Evolutionary conservation across 2,797 vertebrate species (phyloP).

Genomic region (Rhinophrynus dorsalis): DNA sequence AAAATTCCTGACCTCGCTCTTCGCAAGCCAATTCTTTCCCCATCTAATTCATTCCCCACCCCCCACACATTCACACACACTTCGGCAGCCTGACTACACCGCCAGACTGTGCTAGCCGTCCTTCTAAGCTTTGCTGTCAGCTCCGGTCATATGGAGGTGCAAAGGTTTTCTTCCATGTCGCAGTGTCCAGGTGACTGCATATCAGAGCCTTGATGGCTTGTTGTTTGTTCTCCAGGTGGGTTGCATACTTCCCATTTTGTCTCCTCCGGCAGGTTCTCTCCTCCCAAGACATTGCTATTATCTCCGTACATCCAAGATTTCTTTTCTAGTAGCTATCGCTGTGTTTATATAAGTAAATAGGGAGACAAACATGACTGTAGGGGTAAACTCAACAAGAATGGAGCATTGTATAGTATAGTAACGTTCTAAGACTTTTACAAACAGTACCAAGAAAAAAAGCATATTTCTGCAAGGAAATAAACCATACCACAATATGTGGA

Average conservation of each 20-base stretch:
- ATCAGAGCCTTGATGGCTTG: slow-evolving; percentile 50
- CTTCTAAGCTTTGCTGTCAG: not conserved
- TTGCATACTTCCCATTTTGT: slow-evolving; percentile 64
- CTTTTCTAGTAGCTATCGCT: slow-evolving; percentile 2
- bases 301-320: not conserved
- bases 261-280: slow-evolving; percentile 42
- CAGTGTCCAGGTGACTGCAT: slow-evolving; percentile 54
- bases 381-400: not conserved
- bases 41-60: slow-evolving; percentile 46
- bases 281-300: slow-evolving; percentile 1
- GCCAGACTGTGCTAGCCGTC: slow-evolving; percentile 7
- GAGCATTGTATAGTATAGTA: not conserved
- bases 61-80: slow-evolving; percentile 49
- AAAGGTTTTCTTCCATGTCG: slow-evolving; percentile 18
- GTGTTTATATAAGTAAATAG: not conserved
- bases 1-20: slow-evolving; percentile 31
- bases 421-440: not conserved
- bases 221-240: slow-evolving; percentile 69
- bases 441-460: not conserved
- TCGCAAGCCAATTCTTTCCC: slow-evolving; percentile 27
- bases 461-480: not conserved
- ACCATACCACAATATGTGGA: not conserved
- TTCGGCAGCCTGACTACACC: slow-evolving; percentile 62
- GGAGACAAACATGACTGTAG: not conserved
- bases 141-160: not conserved